Evolutionary conservation across 2,888 invertebrate genomes (phyloP).

Genomic region (Caenorhabditis sinica): DNA sequence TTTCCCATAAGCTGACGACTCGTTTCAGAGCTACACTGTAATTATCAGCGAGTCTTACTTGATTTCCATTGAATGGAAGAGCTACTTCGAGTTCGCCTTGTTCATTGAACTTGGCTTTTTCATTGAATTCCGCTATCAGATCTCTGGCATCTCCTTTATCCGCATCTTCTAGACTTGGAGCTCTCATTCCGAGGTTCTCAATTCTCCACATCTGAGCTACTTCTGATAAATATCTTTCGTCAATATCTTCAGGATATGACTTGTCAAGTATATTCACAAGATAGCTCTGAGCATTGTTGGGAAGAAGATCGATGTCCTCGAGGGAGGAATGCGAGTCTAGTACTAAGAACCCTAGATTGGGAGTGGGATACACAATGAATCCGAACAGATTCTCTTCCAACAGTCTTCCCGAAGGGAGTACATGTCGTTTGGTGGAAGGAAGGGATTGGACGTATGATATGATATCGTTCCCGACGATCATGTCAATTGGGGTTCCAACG

Average conservation of each 20-base stretch:
- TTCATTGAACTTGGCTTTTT: too few species aligned
- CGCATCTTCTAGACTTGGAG: neutral
- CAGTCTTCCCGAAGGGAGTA: neutral
- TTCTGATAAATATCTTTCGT: too few species aligned
- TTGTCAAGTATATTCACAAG: neutral
- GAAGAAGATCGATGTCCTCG: neutral
- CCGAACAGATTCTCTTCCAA: too few species aligned
- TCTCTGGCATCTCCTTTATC: neutral
- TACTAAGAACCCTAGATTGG: neutral
- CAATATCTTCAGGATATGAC: neutral
- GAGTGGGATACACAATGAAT: neutral
- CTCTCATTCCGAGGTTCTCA: neutral
- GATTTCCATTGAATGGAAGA: too few species aligned
- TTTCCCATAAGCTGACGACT: neutral
- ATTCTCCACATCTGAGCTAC: slow-evolving; percentile 8
- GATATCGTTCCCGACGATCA: neutral
- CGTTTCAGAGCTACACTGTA: neutral
- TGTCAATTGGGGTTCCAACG: too few species aligned
- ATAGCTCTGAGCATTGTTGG: neutral
- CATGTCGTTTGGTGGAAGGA: neutral
- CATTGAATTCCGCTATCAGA: neutral
- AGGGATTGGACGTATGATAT: neutral
- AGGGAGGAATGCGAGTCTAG: neutral
- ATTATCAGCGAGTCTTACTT: neutral
- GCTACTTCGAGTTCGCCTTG: too few species aligned